Conservation (phyloP, 2,113 vertebrate genomes). For the Phodopus roborovskii region DNA sequence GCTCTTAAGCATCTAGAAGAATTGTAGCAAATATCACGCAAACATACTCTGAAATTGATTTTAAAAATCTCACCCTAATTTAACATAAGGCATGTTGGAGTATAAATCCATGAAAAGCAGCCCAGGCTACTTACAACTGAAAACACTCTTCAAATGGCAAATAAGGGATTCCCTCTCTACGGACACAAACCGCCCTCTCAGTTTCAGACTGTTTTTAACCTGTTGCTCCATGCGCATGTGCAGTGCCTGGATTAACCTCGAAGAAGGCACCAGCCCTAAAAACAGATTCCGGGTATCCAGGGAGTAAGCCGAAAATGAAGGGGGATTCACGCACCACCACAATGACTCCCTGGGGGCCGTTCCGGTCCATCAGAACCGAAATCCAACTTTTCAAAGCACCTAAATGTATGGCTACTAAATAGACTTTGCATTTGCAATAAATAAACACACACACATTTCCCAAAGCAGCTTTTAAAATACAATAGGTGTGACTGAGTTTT, state of each 20-base stretch:
- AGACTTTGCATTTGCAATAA: slow-evolving; percentile 74
- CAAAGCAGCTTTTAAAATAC: slow-evolving; percentile 71
- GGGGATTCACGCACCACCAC: slow-evolving; percentile 82
- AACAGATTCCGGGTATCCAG: slow-evolving; percentile 78
- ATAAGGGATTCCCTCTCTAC: slow-evolving; percentile 42
- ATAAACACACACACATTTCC: slow-evolving; percentile 77
- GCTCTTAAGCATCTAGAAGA: neutral
- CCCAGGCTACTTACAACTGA: neutral
- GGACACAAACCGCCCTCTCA: slow-evolving; percentile 57
- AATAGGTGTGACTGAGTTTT: slow-evolving; percentile 29
- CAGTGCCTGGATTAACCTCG: slow-evolving; percentile 81
- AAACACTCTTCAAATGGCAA: slow-evolving; percentile 60
- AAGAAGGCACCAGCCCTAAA: slow-evolving; percentile 78
- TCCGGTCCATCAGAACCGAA: slow-evolving; percentile 82
- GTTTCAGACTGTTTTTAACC: slow-evolving; percentile 63
- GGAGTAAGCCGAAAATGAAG: slow-evolving; percentile 83
- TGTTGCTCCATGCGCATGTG: slow-evolving; percentile 83
- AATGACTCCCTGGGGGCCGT: slow-evolving; percentile 81
- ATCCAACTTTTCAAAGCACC: slow-evolving; percentile 74
- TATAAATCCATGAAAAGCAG: slow-evolving; percentile 36
- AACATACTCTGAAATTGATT: slow-evolving; percentile 33
- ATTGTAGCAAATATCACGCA: neutral
- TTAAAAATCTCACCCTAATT: slow-evolving; percentile 51
- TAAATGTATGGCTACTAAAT: slow-evolving; percentile 79
- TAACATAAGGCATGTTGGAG: slow-evolving; percentile 4